Conservation (phyloP, 2,888 invertebrate genomes). For the Geophilus truncorum region DNA sequence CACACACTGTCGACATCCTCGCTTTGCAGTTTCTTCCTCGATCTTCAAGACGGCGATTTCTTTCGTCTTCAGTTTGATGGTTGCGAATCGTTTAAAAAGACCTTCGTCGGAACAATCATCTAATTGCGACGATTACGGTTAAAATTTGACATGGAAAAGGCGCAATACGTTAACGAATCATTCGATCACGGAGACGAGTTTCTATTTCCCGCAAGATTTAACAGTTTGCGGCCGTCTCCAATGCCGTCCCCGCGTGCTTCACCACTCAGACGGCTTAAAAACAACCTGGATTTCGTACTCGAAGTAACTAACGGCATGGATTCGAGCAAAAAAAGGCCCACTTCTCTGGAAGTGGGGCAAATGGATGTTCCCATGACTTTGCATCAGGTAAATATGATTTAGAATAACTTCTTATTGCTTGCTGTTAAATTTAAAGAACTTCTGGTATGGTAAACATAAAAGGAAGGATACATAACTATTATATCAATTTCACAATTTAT, state of each 20-base stretch:
- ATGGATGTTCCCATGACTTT: background rate
- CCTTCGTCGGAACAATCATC: background rate
- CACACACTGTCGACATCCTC: background rate
- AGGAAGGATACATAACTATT: too few species aligned
- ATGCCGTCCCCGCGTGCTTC: background rate
- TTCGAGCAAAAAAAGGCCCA: background rate
- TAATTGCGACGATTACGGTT: background rate
- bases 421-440: background rate
- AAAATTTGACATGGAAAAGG: background rate
- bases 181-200: background rate
- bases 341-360: background rate
- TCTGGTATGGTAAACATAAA: too few species aligned
- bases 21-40: background rate
- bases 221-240: background rate
- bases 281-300: background rate
- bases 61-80: background rate
- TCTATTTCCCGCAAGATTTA: too few species aligned
- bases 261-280: slow-evolving; percentile 3
- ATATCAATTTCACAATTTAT: too few species aligned
- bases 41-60: background rate
- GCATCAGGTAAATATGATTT: background rate
- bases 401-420: background rate
- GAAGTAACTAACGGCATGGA: background rate
- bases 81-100: background rate
- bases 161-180: background rate